Evolutionary conservation across 2,888 invertebrate genomes (phyloP), one percentile per base, ranked within the genome.

Genomic region (Yponomeuta cagnagella): DNA sequence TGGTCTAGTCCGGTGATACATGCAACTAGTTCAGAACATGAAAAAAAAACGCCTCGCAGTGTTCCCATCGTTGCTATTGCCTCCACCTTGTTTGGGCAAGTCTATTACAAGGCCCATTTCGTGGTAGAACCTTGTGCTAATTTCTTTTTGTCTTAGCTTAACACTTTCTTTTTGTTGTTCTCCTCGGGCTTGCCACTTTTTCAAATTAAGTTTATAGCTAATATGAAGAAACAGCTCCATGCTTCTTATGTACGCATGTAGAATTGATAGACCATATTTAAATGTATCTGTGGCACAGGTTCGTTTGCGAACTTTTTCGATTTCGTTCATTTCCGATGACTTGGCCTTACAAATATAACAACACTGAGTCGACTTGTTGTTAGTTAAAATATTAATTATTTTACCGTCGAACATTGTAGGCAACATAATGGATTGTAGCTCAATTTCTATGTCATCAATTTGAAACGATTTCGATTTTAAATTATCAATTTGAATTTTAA

Each of bases 181-280:
- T 12, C 15, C 12, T 12, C 23, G 58, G 12, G 65, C 70, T 65
- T 58, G 63, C 64, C 70, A 70, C 23, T 63, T 70, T 70, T 70
- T 48, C 23, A 63, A 43, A 69, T 63, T 23, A 63, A 72, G 52
- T 63, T 70, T 72, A 31, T 72, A 72, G 12, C 69, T 69, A 65
- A 72, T 72, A 64, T 72, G 72, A 52, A 72, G 48, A 10, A 72
- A 69, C 67, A 72, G 52, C 31, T 72, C 72, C 72, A 72, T 72
- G 30, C 70, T 58, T n/a, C 66, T 15, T 63, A 70, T 72, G 65
- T 58, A 70, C 12, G 70, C 72, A 43, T 72, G 72, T 65, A 72
- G 31, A 9, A 68, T 70, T 10, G 72, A 70, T 65, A 72, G 70
- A 12, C 72, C 72, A 72, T 65, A 72, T 52, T 72, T 58, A 65